Base-by-base conservation (phyloP, 1,140 invertebrate genomes). In the Atopsyche davidsoni region DNA sequence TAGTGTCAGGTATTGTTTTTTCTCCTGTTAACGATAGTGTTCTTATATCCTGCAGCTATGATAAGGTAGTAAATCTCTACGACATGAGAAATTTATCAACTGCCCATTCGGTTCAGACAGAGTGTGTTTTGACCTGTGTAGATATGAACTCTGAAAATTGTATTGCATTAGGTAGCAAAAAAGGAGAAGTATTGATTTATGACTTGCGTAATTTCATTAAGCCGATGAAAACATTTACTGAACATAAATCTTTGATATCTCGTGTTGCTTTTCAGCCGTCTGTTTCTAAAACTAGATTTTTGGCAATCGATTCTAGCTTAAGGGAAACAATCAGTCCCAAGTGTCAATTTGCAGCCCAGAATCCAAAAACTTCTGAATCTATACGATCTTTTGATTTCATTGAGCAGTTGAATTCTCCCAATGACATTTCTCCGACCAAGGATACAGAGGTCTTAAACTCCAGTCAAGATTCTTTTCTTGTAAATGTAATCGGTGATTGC, bases 21-120 rank as follows among this genome's bases (percentile, higher is more conserved):
- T 74, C 72, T 17, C 64, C 65, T 10, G 62, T 74, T 13, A 73
- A 74, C 51, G 66, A 64, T 59, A 68, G 72, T 62, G 68, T 74
- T 1, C 58, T 74, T 57, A 38, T 70, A 1, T 72, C 72, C 1
- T 60, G 65, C 61, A 69, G 70, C 0, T 73, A 63, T 60, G 72
- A 74, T 57, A 73, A 70, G 61, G 60, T 66, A 25, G 64, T 71
- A 59, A 62, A 70, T 62, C 60, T 72, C 0, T 72, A 73, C 59
- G 72, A 74, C 55, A 60, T 68, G 28, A 62, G 67, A 59, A 50
- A 70, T 35, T 65, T 69, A 60, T 66, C 66, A 59, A 62, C 70
- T 47, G 68, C 72, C 3, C 66, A 65, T 4, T 68, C 68, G 3
- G 62, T 69, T n/a, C 61, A 59, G 38, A 70, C 70, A 9, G 57